Base-by-base conservation (phyloP, 1,140 invertebrate species). In the Lasaia peninsularis region DNA sequence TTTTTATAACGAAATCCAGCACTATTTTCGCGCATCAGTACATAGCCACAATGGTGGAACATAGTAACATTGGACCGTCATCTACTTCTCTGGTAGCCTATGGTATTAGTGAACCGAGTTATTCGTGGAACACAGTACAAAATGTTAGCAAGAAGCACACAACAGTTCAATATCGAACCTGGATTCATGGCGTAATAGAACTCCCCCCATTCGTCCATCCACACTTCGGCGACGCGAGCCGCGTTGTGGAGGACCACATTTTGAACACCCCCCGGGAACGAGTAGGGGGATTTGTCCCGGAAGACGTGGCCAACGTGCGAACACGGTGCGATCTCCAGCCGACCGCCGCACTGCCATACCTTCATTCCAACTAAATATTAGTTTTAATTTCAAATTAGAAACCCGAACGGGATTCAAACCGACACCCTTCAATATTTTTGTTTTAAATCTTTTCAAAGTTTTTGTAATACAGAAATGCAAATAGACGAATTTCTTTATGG, bases 141-240 rank as follows among this genome's bases (percentile, higher is more conserved):
- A 66, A 62, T 18, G 20, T 66, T 66, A 66, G 63, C 55, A 57
- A 51, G n/a, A 10, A 48, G 49, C 60, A 57, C 54, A 48, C 60
- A 60, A 44, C 34, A 44, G 56, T 40, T 53, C 67, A 44, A 57
- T 16, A 54, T 66, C 93, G 93, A 95, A 98, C 97, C 96, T 96
- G 97, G 96, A 90, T 97, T 98, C 94, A 98, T 98, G 89, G 96
- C 95, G 93, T 97, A 98, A 94, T 98, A 99, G 93, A 98, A 98
- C 91, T 98, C 95, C 90, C 96, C 95, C 97, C 97, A 99, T 91
- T 98, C 96, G 93, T 99, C 98, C 95, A 99, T 95, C 98, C 98
- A 99, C 77, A 99, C 98, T 91, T 98, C 97, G 73, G 97, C 97
- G 67, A 98, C 95, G 72, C 98, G 93, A 49, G 96, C 97, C 71